phyloP scores from a whole-genome alignment of 2,797 vertebrate species.

The Buceros bicornis region DNA sequence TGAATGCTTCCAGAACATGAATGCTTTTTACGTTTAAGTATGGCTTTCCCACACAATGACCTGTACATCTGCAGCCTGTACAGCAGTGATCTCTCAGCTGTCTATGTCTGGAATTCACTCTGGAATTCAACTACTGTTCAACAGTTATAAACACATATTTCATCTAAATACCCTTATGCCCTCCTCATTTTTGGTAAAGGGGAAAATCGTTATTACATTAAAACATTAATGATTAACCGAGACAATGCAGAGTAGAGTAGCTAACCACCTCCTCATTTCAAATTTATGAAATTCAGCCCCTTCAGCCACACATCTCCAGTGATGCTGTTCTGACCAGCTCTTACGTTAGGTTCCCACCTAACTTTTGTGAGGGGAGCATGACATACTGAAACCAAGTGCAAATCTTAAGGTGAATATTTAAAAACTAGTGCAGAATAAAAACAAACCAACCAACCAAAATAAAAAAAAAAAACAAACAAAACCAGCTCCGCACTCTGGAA shows the following conservation, averaged over 20 bases:
- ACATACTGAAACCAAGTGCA: background rate
- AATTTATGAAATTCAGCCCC: background rate
- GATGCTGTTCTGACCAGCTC: background rate
- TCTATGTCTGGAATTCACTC: background rate
- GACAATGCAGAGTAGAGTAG: background rate
- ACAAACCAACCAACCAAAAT: too few relatives aligned
- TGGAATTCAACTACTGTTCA: background rate
- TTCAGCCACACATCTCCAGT: background rate
- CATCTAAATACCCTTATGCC: background rate
- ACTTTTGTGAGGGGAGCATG: background rate
- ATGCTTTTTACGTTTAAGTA: rapidly evolving
- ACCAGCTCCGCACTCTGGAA: background rate
- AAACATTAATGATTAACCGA: background rate
- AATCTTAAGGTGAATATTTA: background rate
- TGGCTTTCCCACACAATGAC: background rate
- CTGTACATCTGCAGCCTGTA: background rate
- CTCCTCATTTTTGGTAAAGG: background rate
- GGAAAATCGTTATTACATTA: background rate
- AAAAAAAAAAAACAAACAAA: background rate
- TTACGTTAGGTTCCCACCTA: background rate
- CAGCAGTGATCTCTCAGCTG: background rate
- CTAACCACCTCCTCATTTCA: background rate
- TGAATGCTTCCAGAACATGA: background rate
- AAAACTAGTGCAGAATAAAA: background rate
- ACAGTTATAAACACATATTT: background rate